Evolutionary conservation across 2,113 vertebrate genomes (phyloP).

Genomic region (Cyphomyrus discorhynchus): DNA sequence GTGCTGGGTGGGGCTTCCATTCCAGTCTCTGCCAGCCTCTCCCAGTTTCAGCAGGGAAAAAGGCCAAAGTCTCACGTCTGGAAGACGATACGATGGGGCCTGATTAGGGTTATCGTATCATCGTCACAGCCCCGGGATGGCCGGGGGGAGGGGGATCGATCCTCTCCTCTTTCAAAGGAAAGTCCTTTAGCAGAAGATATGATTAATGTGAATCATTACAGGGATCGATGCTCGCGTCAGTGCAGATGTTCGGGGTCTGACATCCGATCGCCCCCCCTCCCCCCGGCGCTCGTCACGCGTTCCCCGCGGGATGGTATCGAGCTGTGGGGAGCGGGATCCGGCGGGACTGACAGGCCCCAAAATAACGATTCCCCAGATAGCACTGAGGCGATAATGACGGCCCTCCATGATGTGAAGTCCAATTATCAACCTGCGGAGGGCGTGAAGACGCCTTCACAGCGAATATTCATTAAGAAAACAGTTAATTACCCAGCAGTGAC

Average conservation of each 20-base stretch:
- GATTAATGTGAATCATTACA: conserved; percentile 60
- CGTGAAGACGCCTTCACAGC: background rate
- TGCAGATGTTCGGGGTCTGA: conserved; percentile 47
- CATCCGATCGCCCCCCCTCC: conserved; percentile 34
- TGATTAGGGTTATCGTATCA: conserved; percentile 25
- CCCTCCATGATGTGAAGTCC: background rate
- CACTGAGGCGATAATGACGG: background rate
- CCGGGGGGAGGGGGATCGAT: conserved; percentile 16
- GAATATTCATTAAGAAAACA: conserved; percentile 2
- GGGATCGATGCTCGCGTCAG: conserved; percentile 47
- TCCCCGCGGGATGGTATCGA: background rate
- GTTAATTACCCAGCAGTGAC: conserved; percentile 7
- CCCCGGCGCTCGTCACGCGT: background rate
- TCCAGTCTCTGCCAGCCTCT: background rate
- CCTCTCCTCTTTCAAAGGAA: conserved; percentile 27
- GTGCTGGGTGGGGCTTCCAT: background rate
- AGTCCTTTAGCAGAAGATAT: conserved; percentile 46
- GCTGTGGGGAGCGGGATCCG: background rate
- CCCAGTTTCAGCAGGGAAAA: background rate
- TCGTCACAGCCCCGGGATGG: background rate
- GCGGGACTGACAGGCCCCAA: background rate
- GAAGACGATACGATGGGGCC: background rate
- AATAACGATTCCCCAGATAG: conserved; percentile 17
- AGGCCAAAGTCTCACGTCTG: background rate
- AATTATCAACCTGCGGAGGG: background rate